Evolutionary conservation across 2,888 invertebrate species (phyloP).

Genomic region (Elgonia sp.): DNA sequence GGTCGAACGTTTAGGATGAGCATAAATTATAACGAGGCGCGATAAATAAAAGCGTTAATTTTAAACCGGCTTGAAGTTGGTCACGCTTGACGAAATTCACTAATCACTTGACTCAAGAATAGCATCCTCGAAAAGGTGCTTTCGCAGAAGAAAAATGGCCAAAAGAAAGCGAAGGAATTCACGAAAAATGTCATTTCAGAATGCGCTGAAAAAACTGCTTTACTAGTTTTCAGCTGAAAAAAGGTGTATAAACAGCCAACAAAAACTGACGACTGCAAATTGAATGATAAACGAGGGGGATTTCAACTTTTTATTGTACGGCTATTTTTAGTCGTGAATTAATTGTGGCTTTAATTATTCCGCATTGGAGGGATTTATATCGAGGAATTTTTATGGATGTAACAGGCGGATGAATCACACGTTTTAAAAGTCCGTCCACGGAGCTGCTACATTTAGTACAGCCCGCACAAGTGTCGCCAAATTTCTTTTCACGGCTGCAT

Average conservation of each 20-base stretch:
- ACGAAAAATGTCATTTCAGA: conserved; percentile 30
- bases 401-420: conserved; percentile 48
- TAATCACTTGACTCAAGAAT: conserved; percentile 28
- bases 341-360: conserved; percentile 50
- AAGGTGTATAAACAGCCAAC: conserved; percentile 3
- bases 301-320: conserved; percentile 16
- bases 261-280: conserved; percentile 22
- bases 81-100: conserved; percentile 54
- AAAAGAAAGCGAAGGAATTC: conserved; percentile 47
- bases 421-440: conserved; percentile 37
- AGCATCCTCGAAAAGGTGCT: conserved; percentile 12
- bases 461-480: conserved; percentile 19
- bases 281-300: conserved; percentile 18
- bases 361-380: conserved; percentile 34
- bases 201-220: neutral
- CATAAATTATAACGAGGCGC: conserved; percentile 44
- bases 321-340: conserved; percentile 59
- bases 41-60: conserved; percentile 41
- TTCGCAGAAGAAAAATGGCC: conserved; percentile 34
- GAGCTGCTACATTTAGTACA: conserved; percentile 42
- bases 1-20: conserved; percentile 41
- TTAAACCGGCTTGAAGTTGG: conserved; percentile 45
- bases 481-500: neutral
- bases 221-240: conserved; percentile 9
- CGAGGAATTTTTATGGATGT: conserved; percentile 48